Percentiles rank a stretch among this genome's conserved stretches.
These are phyloP conservation scores for Amyelois transitella DNA, from an alignment of 1,140 invertebrate species.

Conservation along the genomic window DNA sequence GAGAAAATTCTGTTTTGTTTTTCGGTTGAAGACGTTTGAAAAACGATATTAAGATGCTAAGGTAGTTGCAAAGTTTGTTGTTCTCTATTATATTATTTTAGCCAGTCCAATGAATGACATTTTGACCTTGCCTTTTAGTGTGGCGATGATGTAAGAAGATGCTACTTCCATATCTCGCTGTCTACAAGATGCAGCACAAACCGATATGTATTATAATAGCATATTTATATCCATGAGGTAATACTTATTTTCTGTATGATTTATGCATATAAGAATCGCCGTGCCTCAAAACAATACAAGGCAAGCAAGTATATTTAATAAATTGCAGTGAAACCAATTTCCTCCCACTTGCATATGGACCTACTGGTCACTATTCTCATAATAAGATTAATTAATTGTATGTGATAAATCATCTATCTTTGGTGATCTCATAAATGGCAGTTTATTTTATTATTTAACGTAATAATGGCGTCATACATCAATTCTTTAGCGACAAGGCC, in stretches of 20 bases:
- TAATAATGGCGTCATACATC: slow-evolving; percentile 7
- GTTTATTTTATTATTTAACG: background rate
- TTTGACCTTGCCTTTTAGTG: no score
- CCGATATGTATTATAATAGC: no score
- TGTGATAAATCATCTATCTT: slow-evolving; percentile 1
- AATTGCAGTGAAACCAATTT: background rate
- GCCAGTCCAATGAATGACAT: no score
- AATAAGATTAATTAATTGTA: background rate
- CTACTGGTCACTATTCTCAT: background rate
- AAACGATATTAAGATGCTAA: no score
- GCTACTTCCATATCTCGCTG: no score
- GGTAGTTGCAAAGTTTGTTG: no score
- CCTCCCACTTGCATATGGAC: background rate
- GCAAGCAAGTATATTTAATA: background rate
- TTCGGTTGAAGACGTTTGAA: no score
- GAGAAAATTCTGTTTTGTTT: no score
- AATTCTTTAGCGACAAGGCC: background rate
- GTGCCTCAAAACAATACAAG: background rate
- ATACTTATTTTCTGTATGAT: background rate
- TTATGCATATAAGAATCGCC: background rate
- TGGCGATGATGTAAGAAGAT: no score
- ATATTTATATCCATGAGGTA: no score
- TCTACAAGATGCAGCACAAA: no score
- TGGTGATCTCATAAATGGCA: slow-evolving; percentile 9
- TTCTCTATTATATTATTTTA: no score